Evolutionary conservation across 1,140 invertebrate genomes (phyloP), one percentile per base, ranked within the genome.

Genomic region (Drosophila chauvacae): DNA sequence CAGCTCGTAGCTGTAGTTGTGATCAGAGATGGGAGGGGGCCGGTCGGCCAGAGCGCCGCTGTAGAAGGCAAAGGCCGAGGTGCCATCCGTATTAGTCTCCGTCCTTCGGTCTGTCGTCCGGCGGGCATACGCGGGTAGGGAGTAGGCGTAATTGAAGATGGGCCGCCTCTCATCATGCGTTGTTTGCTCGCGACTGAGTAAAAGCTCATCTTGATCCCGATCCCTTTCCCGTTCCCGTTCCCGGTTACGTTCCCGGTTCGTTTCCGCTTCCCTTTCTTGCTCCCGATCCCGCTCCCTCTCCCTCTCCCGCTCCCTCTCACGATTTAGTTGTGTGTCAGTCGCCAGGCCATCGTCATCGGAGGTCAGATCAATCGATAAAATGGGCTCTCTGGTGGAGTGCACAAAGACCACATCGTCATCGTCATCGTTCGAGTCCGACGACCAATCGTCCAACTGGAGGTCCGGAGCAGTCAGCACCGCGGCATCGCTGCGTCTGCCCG

Each of bases 361-460:
- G 13, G 91, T 92, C 42, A 92, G 53, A 60, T 92, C 91, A 48
- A 92, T 92, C 3, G 91, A 92, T 1, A 91, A 73, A 48, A 92
- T 91, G 5, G 91, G 91, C 55, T 92, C 91, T 5, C 86, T 65
- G 11, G 88, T 93, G 16, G 92, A 92, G 80, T 92, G 91, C 3
- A 92, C 91, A 71, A 92, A 92, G 1, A 92, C 90, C 14, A 92
- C 90, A 60, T 95, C 95, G 70, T 95, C 95, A 91, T 95, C 95
- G 66, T 94, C 94, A 53, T 94, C 94, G 48, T 90, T 88, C 0
- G 95, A 94, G 87, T 96, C 96, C 1, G 95, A 96, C 0, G 95
- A 94, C 95, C 96, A 97, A 86, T 97, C 83, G 35, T 88, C 96
- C 50, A 97, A 92, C 92, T 97, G 96, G 39, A 97, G 92, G 93